These are phyloP conservation scores for Archips xylosteana DNA, from an alignment of 2,888 invertebrate species.

Conservation along the genomic window DNA sequence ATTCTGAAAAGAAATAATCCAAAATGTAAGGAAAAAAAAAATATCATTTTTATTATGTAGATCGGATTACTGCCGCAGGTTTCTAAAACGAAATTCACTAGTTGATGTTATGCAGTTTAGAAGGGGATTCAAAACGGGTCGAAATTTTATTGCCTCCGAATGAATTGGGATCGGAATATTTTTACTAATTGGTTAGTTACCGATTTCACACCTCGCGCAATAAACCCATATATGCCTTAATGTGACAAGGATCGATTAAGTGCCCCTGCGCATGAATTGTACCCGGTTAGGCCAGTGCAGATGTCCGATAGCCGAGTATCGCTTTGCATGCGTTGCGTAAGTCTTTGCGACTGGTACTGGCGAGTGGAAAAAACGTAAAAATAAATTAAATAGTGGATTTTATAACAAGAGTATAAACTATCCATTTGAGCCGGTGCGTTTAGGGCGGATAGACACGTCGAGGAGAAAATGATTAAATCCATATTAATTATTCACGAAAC, in stretches of 20 bases:
- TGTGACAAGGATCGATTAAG: constrained; percentile 41
- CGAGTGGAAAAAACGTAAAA: background rate
- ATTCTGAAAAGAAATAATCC: too few relatives aligned
- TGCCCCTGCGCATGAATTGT: constrained; percentile 30
- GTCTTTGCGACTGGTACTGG: constrained; percentile 20
- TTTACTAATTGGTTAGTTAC: constrained; percentile 37
- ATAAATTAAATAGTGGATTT: too few relatives aligned
- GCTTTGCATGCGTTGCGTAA: constrained; percentile 25
- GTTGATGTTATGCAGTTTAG: too few relatives aligned
- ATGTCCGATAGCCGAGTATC: constrained; percentile 34
- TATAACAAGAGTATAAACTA: too few relatives aligned
- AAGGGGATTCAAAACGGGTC: background rate
- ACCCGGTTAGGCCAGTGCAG: constrained; percentile 10
- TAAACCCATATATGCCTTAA: constrained; percentile 33
- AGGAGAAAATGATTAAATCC: too few relatives aligned
- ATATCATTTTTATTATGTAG: too few relatives aligned
- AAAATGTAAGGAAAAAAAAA: too few relatives aligned
- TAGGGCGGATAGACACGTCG: too few relatives aligned
- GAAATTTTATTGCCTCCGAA: constrained; percentile 6
- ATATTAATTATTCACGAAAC: too few relatives aligned
- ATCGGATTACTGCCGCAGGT: too few relatives aligned
- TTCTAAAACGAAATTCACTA: too few relatives aligned
- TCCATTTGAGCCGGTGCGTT: too few relatives aligned
- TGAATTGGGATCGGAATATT: constrained; percentile 20
- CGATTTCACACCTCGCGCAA: constrained; percentile 32